Percentiles rank a stretch among this genome's conserved stretches.
Evolutionary conservation across 2,797 vertebrate species (phyloP).

Genomic region (Sebastes steindachneri): DNA sequence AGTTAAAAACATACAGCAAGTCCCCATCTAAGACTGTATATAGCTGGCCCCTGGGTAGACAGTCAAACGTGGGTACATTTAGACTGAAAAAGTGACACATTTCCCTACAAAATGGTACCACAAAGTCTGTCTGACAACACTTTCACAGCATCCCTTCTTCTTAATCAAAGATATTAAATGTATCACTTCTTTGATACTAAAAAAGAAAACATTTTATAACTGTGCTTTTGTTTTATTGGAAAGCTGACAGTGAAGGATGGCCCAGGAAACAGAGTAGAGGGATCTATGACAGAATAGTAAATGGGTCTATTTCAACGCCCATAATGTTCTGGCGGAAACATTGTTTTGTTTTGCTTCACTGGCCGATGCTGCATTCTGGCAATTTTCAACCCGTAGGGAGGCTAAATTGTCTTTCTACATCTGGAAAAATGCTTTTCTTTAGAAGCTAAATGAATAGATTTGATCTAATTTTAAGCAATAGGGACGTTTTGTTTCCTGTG

Average conservation of each 20-base stretch:
- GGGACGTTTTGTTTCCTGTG: not conserved
- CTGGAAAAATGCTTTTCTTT: constrained; percentile 15
- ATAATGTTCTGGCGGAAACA: constrained; percentile 3
- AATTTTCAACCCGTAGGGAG: constrained; percentile 16
- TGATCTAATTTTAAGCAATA: not conserved
- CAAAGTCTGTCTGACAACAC: no score
- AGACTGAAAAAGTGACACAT: no score
- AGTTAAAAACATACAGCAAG: not conserved
- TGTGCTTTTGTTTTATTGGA: constrained; percentile 29
- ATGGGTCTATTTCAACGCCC: constrained; percentile 45
- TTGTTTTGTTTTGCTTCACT: constrained; percentile 47
- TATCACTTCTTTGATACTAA: not conserved
- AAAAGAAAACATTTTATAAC: not conserved
- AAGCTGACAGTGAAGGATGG: constrained; percentile 40
- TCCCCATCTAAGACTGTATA: not conserved
- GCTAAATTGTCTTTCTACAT: constrained; percentile 12
- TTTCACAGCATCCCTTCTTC: not conserved
- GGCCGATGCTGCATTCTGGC: constrained; percentile 19
- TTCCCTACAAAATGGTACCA: no score
- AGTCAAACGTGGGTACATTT: no score
- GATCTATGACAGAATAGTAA: constrained; percentile 53
- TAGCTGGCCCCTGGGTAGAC: no score
- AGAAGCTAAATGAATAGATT: not conserved
- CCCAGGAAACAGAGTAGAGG: constrained; percentile 24
- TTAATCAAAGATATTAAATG: not conserved